These are phyloP conservation scores for Mesoligia furuncula DNA, from an alignment of 2,888 invertebrate species.

Conservation along the genomic window DNA sequence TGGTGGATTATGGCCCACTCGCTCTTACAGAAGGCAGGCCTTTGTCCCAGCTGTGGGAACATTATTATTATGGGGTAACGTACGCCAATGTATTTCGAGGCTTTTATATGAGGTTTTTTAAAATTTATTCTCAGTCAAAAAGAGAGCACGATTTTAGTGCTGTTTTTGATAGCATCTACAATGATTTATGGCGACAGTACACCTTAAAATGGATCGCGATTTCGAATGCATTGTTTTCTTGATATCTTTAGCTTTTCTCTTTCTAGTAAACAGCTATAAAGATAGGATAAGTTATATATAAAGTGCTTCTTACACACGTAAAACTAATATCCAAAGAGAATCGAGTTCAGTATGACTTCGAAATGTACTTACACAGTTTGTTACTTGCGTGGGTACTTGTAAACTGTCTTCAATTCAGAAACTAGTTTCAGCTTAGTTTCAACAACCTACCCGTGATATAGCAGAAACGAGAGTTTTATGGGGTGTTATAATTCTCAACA, in stretches of 20 bases:
- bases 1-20: background rate
- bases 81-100: constrained; percentile 17
- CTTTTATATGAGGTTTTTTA: constrained; percentile 19
- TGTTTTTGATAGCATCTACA: constrained; percentile 52
- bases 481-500: constrained; percentile 43
- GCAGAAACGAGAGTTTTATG: constrained; percentile 59
- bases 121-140: constrained; percentile 34
- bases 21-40: background rate
- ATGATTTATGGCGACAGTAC: constrained; percentile 45
- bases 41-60: background rate
- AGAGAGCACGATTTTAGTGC: constrained; percentile 45
- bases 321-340: constrained; percentile 66
- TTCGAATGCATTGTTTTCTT: constrained; percentile 53
- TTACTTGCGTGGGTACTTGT: constrained; percentile 67
- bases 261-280: constrained; percentile 48
- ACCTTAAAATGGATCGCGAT: constrained; percentile 43
- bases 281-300: constrained; percentile 54
- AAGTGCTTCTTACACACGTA: constrained; percentile 60
- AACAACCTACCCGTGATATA: constrained; percentile 56
- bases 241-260: constrained; percentile 29
- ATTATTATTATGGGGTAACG: background rate
- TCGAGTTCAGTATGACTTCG: constrained; percentile 75
- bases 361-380: constrained; percentile 72
- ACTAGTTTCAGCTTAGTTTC: constrained; percentile 70
- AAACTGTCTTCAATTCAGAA: constrained; percentile 72